Evolutionary conservation across 1,140 invertebrate genomes (phyloP).

Genomic region (Brachystomella parvula): DNA sequence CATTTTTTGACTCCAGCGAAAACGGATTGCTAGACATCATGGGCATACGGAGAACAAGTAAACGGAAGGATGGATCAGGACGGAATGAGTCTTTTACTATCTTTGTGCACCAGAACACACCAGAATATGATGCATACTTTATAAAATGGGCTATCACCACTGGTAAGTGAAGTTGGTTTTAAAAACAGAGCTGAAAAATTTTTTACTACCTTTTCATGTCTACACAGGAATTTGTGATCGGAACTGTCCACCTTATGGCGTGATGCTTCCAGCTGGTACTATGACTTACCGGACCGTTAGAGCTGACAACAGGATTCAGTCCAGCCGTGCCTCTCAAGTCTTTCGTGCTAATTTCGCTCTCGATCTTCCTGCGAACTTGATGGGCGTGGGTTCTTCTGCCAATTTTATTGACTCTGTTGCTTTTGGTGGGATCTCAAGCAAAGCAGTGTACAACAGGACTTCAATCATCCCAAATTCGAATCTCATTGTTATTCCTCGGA

Average conservation of each 20-base stretch:
- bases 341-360: slow-evolving; percentile 86
- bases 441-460: slow-evolving; percentile 49
- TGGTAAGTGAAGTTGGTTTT: slow-evolving; percentile 48
- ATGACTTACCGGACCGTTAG: slow-evolving; percentile 79
- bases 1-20: slow-evolving; percentile 89
- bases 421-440: slow-evolving; percentile 49
- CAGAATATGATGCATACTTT: slow-evolving; percentile 92
- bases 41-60: slow-evolving; percentile 51
- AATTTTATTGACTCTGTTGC: slow-evolving; percentile 93
- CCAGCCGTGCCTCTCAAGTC: slow-evolving; percentile 71
- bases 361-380: slow-evolving; percentile 86
- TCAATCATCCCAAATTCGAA: slow-evolving; percentile 97
- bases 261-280: slow-evolving; percentile 77
- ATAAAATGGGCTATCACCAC: slow-evolving; percentile 88
- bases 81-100: slow-evolving; percentile 49
- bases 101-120: slow-evolving; percentile 71
- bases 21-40: slow-evolving; percentile 72
- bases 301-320: slow-evolving; percentile 64
- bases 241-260: slow-evolving; percentile 61
- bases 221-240: background rate
- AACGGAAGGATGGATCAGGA: too few species aligned
- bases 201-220: background rate
- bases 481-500: slow-evolving; percentile 80
- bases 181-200: background rate
- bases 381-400: slow-evolving; percentile 91